Conservation (phyloP, 2,888 invertebrate genomes). For the Aphodius granarius region DNA sequence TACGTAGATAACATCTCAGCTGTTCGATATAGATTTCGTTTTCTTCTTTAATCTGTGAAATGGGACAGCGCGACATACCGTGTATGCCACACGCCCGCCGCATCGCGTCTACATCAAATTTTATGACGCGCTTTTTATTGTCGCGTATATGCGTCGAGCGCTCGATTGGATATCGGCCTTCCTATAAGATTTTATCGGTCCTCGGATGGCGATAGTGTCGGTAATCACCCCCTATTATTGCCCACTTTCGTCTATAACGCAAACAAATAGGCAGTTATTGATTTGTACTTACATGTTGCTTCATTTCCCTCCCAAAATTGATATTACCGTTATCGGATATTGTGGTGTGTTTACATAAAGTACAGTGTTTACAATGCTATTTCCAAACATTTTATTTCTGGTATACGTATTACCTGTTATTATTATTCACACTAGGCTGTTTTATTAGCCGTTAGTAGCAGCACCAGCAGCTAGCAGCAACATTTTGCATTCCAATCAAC, state of each 20-base stretch:
- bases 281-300: background rate
- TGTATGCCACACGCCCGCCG: background rate
- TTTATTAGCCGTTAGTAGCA: too few species aligned
- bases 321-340: background rate
- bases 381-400: too few species aligned
- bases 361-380: background rate
- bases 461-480: too few species aligned
- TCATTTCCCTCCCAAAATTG: background rate
- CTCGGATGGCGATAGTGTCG: slow-evolving; percentile 26
- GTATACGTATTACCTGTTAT: too few species aligned
- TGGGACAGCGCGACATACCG: background rate
- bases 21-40: background rate
- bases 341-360: background rate
- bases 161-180: background rate
- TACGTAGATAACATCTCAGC: background rate
- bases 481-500: too few species aligned
- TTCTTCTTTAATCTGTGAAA: background rate
- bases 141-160: background rate
- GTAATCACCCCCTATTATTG: background rate
- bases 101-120: background rate
- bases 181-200: background rate
- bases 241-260: background rate
- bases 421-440: too few species aligned
- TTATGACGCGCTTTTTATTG: background rate
- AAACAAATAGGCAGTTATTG: background rate